Evolutionary conservation across 2,113 vertebrate genomes (phyloP), one percentile per base, ranked within the genome.

Genomic region (Ranitomeya variabilis): DNA sequence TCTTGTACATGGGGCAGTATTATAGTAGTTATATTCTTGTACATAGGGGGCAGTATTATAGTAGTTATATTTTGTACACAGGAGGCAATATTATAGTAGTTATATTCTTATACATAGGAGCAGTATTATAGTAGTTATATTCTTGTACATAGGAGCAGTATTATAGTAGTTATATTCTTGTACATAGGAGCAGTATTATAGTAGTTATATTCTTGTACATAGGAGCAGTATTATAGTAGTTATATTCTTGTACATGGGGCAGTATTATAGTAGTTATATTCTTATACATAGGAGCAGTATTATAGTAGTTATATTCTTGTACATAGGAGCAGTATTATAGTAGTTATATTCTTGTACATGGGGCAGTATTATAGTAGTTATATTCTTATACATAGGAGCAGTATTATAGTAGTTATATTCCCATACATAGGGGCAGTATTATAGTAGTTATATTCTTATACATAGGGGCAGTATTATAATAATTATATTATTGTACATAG

Each of bases 281-380:
- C 26, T 31, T 31, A 31, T 31, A 31, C 26, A 31, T 31, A 31
- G 26, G 26, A 31, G 26, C 26, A 31, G 26, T 31, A 31, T 31
- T 31, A 31, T 31, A 31, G 26, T 2, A 31, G 26, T 31, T 31
- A 31, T 31, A 31, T 31, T 31, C 26, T 31, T 31, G 26, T 31
- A 31, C 2, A 31, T 31, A 31, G 26, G 26, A 31, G 1, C 26
- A 31, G 26, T 31, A 31, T 31, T 31, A 31, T 2, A 1, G 2
- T 31, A 31, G 26, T 2, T 31, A 31, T 31, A 1, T 31, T 31
- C 26, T 31, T 31, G 26, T 31, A 31, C 26, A 73, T 73, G 31
- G 71, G 8, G 71, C 71, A 73, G 71, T 73, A 73, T 73, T 73
- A 73, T 37, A 73, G 31, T 45, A 37, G 23, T 71, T 71, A 73